Evolutionary conservation across 2,888 invertebrate genomes (phyloP), one percentile per base, ranked within the genome.

Genomic region (Athalia cordata): DNA sequence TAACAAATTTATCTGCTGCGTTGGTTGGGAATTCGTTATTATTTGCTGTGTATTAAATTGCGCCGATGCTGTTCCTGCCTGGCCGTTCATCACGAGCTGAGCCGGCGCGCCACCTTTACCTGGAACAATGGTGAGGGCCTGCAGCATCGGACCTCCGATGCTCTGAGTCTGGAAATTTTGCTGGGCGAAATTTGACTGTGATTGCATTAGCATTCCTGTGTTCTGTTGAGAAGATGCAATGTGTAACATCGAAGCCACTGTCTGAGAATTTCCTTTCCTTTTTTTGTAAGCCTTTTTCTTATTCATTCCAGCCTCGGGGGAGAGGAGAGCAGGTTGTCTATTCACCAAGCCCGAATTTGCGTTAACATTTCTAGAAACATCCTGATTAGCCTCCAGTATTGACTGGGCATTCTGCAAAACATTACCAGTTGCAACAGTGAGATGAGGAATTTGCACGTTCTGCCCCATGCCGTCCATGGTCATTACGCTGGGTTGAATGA

Each of bases 51-150:
- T 92, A 70, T 93, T 93, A 86, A 93, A 93, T 84, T 93, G 93
- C 81, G 92, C 92, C 0, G 93, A 87, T 79, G 92, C 92, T 1
- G 93, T 91, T 15, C 90, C 89, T 0, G 89, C 85, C 85, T 94
- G 94, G 0, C 95, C 95, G 83, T 95, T 95, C 93, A 96, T 95
- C 0, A 95, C 94, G 77, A 95, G 93, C 82, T 95, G 94, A 0
- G 95, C 94, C 0, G 95, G 94, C 3, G 93, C 93, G 3, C 94
- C 95, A 0, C 93, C 93, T 88, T 95, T 95, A 9, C 95, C 95
- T 0, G 95, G 95, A 1, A 96, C 94, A 79, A 96, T 95, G 3
- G 95, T 95, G 72, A 95, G 89, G 1, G 95, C 95, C 88, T 95
- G 95, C 85, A 95, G 91, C 92, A 95, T 94, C 3, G 94, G 94